A percentile compares a stretch with the other conserved stretches of the same genome.
phyloP scores from a whole-genome alignment of 2,797 vertebrate genomes.

The Poliocrania exsul region DNA sequence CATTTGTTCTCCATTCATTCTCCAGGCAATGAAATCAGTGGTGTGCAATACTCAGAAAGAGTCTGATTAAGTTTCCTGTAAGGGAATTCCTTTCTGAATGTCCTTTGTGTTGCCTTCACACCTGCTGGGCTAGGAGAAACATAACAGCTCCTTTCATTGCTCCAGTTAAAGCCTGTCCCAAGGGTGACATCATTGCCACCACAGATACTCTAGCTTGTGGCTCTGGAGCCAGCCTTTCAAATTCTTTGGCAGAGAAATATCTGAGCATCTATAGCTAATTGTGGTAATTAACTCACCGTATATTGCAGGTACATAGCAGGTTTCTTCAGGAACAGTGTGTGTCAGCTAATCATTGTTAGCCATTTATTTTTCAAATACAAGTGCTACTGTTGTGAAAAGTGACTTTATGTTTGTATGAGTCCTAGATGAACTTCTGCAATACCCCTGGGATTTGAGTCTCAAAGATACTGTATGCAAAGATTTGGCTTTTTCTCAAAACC shows the following conservation, averaged over 20 bases:
- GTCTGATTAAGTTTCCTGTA: conserved; percentile 31
- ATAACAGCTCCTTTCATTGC: conserved; percentile 48
- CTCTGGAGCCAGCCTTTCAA: background rate
- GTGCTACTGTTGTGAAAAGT: background rate
- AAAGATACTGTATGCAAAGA: background rate
- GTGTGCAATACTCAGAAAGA: background rate
- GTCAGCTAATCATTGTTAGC: background rate
- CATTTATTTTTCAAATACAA: background rate
- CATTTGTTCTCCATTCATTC: conserved; percentile 2
- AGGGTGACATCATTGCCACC: conserved; percentile 20
- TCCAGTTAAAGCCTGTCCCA: conserved; percentile 27
- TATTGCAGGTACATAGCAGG: background rate
- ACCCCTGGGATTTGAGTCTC: background rate
- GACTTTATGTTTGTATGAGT: background rate
- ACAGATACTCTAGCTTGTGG: background rate
- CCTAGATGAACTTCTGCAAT: background rate
- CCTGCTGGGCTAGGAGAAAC: conserved; percentile 35
- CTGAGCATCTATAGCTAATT: background rate
- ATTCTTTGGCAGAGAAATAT: background rate
- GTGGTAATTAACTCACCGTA: background rate
- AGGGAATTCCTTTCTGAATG: conserved; percentile 33
- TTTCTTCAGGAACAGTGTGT: background rate
- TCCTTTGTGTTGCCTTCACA: conserved; percentile 44
- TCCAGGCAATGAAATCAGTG: background rate
- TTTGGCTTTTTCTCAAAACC: conserved; percentile 26